These are phyloP conservation scores for Odobenus rosmarus DNA, from an alignment of 2,113 vertebrate species.

Conservation along the genomic window DNA sequence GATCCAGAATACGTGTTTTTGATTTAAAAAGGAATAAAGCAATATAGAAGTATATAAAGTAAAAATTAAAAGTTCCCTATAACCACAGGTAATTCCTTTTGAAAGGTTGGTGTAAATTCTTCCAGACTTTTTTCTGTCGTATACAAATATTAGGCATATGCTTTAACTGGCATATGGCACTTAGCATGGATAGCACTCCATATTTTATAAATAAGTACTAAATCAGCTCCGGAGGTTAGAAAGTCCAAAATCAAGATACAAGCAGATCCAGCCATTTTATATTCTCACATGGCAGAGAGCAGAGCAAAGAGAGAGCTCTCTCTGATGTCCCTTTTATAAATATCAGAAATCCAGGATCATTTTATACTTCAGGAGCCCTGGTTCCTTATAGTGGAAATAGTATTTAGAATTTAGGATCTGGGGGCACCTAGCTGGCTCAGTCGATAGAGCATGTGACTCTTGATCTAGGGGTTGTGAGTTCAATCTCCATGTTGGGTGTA, in stretches of 20 bases:
- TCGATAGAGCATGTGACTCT: neutral
- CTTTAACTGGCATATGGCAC: neutral
- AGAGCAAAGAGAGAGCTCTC: neutral
- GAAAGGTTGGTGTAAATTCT: neutral
- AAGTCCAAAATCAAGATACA: neutral
- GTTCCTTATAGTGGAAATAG: neutral
- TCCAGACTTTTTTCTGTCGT: neutral
- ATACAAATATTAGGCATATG: neutral
- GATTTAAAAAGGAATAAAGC: neutral
- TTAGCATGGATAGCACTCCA: neutral
- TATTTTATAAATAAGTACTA: neutral
- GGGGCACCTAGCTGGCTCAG: neutral
- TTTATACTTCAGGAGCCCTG: neutral
- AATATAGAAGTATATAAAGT: neutral
- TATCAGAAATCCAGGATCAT: neutral
- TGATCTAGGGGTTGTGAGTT: neutral
- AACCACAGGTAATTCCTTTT: constrained; percentile 1
- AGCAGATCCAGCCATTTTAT: neutral
- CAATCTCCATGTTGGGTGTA: neutral
- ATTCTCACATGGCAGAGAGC: neutral
- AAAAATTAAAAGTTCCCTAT: neutral
- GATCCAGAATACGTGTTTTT: neutral
- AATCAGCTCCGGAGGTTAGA: neutral
- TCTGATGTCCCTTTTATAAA: neutral
- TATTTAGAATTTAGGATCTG: neutral